Conservation (phyloP, 2,888 invertebrate genomes). For the Cyaniris semiargus region DNA sequence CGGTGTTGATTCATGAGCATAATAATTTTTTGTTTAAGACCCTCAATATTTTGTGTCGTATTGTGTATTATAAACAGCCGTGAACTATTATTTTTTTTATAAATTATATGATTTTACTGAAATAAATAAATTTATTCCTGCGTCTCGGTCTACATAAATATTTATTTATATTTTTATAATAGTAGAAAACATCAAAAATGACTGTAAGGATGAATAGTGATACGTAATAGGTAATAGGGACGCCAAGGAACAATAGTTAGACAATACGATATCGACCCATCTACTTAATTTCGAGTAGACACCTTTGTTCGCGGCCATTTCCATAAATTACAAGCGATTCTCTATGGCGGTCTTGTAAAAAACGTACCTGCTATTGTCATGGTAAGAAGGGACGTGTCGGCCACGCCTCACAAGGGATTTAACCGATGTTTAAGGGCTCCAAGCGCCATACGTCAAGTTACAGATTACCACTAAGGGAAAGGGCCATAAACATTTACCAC, state of each 20-base stretch:
- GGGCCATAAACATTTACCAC: not conserved
- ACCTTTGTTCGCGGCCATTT: constrained; percentile 78
- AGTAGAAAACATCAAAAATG: not conserved
- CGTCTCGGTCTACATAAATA: not conserved
- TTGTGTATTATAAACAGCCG: too few species aligned
- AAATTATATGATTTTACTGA: not conserved
- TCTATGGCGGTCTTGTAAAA: constrained; percentile 48
- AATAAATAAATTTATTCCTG: too few species aligned
- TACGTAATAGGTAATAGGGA: not conserved
- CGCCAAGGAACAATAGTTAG: constrained; percentile 55
- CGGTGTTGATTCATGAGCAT: not conserved
- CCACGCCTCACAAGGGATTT: constrained; percentile 63
- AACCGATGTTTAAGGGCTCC: constrained; percentile 48
- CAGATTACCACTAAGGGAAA: constrained; percentile 21
- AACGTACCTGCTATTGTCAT: constrained; percentile 76
- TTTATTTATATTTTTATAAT: not conserved
- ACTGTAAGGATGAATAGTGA: not conserved
- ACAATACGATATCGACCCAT: constrained; percentile 73
- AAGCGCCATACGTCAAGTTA: constrained; percentile 34
- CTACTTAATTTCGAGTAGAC: constrained; percentile 78
- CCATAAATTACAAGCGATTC: constrained; percentile 76
- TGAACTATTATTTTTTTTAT: not conserved
- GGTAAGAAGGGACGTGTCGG: constrained; percentile 70
- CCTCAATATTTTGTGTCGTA: not conserved
- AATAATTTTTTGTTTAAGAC: not conserved